Conservation (phyloP, 2,113 vertebrate genomes). For the Pholis gunnellus region DNA sequence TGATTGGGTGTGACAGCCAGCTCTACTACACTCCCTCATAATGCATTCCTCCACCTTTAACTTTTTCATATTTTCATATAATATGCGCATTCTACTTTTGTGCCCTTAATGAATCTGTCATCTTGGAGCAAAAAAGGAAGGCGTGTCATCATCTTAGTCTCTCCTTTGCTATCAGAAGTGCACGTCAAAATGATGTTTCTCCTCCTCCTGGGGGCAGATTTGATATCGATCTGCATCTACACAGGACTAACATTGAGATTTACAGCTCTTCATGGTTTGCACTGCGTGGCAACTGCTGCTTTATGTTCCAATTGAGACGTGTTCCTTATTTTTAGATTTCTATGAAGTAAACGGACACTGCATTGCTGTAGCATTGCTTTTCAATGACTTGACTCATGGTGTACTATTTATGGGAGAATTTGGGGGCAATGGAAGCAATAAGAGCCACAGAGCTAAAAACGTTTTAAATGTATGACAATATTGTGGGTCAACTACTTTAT, state of each 20-base stretch:
- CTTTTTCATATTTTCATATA: conserved; percentile 39
- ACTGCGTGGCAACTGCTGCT: not conserved
- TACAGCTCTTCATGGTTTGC: not conserved
- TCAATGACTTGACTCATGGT: not conserved
- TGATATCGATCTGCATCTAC: not conserved
- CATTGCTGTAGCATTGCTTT: not conserved
- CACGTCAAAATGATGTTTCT: not conserved
- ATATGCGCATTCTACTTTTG: conserved; percentile 34
- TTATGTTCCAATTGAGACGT: not conserved
- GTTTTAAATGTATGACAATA: not conserved
- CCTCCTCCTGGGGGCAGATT: conserved; percentile 8
- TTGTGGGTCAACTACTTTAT: not conserved
- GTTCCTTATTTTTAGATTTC: not conserved
- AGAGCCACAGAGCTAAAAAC: not conserved
- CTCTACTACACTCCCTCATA: conserved; percentile 41
- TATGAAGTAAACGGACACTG: not conserved
- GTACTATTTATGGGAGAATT: not conserved
- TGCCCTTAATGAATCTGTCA: conserved; percentile 33
- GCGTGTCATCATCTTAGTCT: conserved; percentile 27
- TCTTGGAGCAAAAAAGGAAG: conserved; percentile 19
- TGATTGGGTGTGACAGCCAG: conserved; percentile 40
- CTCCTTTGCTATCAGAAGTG: not conserved
- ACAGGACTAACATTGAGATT: not conserved
- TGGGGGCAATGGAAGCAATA: not conserved
- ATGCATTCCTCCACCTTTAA: conserved; percentile 49